Base-by-base conservation (phyloP, 2,888 invertebrate species). In the Malacosoma neustria region DNA sequence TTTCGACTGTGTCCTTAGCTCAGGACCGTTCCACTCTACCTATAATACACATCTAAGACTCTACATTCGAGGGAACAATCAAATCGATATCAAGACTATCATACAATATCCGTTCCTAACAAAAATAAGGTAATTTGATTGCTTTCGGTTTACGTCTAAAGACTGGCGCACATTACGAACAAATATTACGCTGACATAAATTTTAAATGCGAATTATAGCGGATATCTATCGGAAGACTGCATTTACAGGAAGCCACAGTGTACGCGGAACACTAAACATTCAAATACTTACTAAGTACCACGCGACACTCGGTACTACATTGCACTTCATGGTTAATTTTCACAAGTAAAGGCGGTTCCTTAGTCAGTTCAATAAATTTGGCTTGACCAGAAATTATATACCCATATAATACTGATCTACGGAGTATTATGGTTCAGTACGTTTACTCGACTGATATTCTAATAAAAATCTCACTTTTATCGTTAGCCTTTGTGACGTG, bases 171-270 rank as follows among this genome's bases (percentile, higher is more conserved):
- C 9, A 22, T 22, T 22, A 22, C 22, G 22, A 22, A 56, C 47
- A 49, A 57, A 51, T 51, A 42, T 43, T 35, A 68, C 49, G 57
- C 60, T 58, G 67, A 75, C 67, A 73, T 66, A 66, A 65, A 72
- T 67, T 72, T 73, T 77, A 77, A 84, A 82, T 80, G 80, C 81
- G 75, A 71, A 66, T 51, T 67, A 70, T 64, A 74, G 73, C 72
- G 72, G 79, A 79, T 65, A 82, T 66, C 80, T 82, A 82, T 77
- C 81, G 85, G 85, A 85, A 85, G 85, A 85, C 85, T 80, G 81
- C 70, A 71, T 74, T 82, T 64, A 74, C 72, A 81, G 85, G 84
- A 85, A 85, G 84, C 84, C 84, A 82, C 75, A 67, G 72, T 71
- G 73, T 73, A 71, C 61, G 65, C 67, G 74, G 70, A 74, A 75